Percentiles rank a stretch among this genome's conserved stretches.
phyloP scores from a whole-genome alignment of 2,888 invertebrate species.

The Plagiodera versicolora region DNA sequence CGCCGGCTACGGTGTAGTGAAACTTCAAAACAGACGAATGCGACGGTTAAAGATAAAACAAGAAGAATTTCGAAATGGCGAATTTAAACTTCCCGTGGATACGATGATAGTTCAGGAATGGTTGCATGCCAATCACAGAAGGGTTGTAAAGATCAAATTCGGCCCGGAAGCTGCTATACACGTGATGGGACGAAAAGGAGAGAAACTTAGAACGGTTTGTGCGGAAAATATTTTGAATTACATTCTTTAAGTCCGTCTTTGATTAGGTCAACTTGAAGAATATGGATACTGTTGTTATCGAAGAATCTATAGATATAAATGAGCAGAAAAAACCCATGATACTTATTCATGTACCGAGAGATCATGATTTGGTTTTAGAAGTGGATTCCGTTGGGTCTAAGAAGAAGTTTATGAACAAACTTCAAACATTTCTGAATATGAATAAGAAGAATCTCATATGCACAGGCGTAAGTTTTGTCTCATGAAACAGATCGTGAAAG shows the following conservation, averaged over 20 bases:
- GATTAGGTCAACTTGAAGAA: conserved; percentile 67
- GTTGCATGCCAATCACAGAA: conserved; percentile 89
- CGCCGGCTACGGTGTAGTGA: conserved; percentile 90
- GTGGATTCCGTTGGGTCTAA: conserved; percentile 79
- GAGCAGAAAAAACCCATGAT: conserved; percentile 80
- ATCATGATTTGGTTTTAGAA: conserved; percentile 91
- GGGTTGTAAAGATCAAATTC: conserved; percentile 85
- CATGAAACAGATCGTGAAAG: too few species aligned
- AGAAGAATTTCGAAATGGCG: conserved; percentile 61
- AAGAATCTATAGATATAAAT: conserved; percentile 81
- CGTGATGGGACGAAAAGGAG: conserved; percentile 88
- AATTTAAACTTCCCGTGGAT: conserved; percentile 73
- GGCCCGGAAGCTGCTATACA: conserved; percentile 86
- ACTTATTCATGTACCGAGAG: conserved; percentile 78
- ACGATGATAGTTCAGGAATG: conserved; percentile 94
- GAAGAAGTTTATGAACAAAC: conserved; percentile 83
- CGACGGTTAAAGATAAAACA: conserved; percentile 81
- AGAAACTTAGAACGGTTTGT: conserved; percentile 73
- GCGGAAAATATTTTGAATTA: too few species aligned
- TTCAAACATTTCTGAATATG: conserved; percentile 80
- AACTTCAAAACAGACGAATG: conserved; percentile 83
- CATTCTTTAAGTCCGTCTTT: background rate
- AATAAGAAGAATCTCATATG: conserved; percentile 81
- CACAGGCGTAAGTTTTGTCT: conserved; percentile 63
- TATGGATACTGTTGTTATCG: conserved; percentile 78